Base-by-base conservation (phyloP, 2,888 invertebrate genomes). In the Dioctria linearis region DNA sequence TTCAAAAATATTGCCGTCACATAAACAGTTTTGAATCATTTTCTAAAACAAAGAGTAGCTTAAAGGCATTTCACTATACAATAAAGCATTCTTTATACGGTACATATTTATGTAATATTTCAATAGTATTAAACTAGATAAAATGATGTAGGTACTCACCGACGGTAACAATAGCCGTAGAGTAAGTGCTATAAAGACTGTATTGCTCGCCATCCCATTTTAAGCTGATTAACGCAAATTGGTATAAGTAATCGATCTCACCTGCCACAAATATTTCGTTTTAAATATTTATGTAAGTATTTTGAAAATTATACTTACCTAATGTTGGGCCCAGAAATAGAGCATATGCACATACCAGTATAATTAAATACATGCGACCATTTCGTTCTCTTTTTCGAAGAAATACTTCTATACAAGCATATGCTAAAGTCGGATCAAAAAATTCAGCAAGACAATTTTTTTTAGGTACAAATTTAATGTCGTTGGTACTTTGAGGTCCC, bases 191-290 rank as follows among this genome's bases (percentile, higher is more conserved):
- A 65, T 86, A 89, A 51, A 87, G 85, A 61, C 88, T 87, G 69
- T 85, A 87, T 54, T 87, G 85, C 75, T 87, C 86, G 66, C 88
- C 89, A 82, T 88, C 87, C 89, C 88, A 89, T 76, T 86, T 88
- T 3, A 89, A 82, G 66, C 87, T 86, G 59, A 86, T 86, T 5
- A 88, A 81, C 0, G 86, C 85, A 81, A 86, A 89, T 6, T 86
- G 86, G 81, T 88, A 88, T 85, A 86, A 86, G 76, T 87, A 88
- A 75, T 89, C 89, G 13, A 84, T 85, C 81, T 89, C 89, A 43
- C 85, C 86, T 85, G 67, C 25, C 46, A 13, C 40, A 51, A 73
- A 57, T 40, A 71, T 73, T 61, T 9, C 43, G 66, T 46, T 4
- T 66, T 37, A 4, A 67, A 54, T 40, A 79, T 78, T 39, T 4